phyloP scores from a whole-genome alignment of 2,888 invertebrate species.

The Geophilus truncorum region DNA sequence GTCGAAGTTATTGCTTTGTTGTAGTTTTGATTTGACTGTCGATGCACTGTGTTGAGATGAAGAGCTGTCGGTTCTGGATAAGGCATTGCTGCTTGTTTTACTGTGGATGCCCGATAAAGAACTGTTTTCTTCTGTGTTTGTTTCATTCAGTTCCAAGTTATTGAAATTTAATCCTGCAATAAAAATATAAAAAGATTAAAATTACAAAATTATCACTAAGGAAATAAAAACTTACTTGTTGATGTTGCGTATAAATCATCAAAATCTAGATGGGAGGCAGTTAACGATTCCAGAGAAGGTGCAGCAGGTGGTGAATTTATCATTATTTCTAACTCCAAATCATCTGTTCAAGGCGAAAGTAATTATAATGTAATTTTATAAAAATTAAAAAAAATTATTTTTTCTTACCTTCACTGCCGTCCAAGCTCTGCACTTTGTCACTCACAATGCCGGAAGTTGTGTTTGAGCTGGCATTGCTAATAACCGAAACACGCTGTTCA shows the following conservation, averaged over 20 bases:
- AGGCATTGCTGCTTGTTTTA: slow-evolving; percentile 37
- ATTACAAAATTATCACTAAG: too few relatives aligned
- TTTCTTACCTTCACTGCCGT: slow-evolving; percentile 62
- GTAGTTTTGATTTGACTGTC: slow-evolving; percentile 38
- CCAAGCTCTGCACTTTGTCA: slow-evolving; percentile 89
- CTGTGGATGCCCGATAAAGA: neutral
- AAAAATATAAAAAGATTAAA: neutral
- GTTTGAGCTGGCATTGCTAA: slow-evolving; percentile 91
- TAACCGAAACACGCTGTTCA: slow-evolving; percentile 81
- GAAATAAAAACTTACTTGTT: neutral
- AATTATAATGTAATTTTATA: neutral
- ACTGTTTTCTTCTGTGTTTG: neutral
- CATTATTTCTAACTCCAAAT: slow-evolving; percentile 62
- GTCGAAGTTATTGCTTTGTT: neutral
- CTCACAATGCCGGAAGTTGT: slow-evolving; percentile 95
- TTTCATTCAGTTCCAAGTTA: neutral
- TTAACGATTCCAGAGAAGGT: slow-evolving; percentile 64
- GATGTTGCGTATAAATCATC: neutral
- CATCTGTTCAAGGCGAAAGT: slow-evolving; percentile 40
- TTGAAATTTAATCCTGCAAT: neutral
- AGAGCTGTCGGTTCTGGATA: slow-evolving; percentile 41
- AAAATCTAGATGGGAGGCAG: neutral
- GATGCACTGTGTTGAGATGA: slow-evolving; percentile 42
- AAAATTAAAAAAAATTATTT: neutral
- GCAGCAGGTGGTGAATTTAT: slow-evolving; percentile 66